Conservation (phyloP, 2,888 invertebrate species). For the Zygothrica quintamaculata region DNA sequence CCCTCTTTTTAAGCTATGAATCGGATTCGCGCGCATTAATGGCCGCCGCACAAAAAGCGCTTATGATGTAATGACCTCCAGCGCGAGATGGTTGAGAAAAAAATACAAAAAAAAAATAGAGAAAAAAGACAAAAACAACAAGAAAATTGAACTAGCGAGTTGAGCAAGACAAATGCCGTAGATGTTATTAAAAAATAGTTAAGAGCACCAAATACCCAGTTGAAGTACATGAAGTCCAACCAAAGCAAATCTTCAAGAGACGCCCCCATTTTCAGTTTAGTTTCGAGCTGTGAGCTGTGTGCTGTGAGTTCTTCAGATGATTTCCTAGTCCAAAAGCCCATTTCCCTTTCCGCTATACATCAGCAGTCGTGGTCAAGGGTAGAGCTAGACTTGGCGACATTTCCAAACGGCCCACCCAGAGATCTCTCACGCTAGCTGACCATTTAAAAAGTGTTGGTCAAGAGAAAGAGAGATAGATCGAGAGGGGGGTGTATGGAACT, state of each 20-base stretch:
- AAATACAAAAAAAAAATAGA: slow-evolving; percentile 9
- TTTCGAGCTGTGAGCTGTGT: too few relatives aligned
- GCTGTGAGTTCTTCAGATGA: slow-evolving; percentile 19
- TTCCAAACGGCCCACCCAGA: slow-evolving; percentile 21
- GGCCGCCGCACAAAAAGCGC: slow-evolving; percentile 70
- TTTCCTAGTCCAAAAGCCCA: slow-evolving; percentile 33
- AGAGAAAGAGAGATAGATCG: background rate
- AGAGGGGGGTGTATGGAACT: background rate
- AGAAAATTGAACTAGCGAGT: slow-evolving; percentile 52
- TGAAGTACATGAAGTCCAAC: slow-evolving; percentile 1
- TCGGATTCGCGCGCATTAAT: slow-evolving; percentile 77
- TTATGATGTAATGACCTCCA: slow-evolving; percentile 78
- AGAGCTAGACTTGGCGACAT: slow-evolving; percentile 25
- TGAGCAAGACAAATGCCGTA: slow-evolving; percentile 78
- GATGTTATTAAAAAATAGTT: slow-evolving; percentile 80
- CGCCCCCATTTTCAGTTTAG: slow-evolving; percentile 28
- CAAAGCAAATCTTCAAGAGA: slow-evolving; percentile 7
- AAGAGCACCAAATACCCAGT: slow-evolving; percentile 37
- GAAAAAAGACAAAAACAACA: slow-evolving; percentile 16
- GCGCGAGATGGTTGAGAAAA: slow-evolving; percentile 34
- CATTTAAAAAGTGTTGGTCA: slow-evolving; percentile 34
- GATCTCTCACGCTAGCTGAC: slow-evolving; percentile 62
- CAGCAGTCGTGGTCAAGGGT: slow-evolving; percentile 17
- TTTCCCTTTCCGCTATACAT: slow-evolving; percentile 50
- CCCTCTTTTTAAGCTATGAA: slow-evolving; percentile 47